phyloP scores from a whole-genome alignment of 2,113 vertebrate genomes.

The Kobus ellipsiprymnus region DNA sequence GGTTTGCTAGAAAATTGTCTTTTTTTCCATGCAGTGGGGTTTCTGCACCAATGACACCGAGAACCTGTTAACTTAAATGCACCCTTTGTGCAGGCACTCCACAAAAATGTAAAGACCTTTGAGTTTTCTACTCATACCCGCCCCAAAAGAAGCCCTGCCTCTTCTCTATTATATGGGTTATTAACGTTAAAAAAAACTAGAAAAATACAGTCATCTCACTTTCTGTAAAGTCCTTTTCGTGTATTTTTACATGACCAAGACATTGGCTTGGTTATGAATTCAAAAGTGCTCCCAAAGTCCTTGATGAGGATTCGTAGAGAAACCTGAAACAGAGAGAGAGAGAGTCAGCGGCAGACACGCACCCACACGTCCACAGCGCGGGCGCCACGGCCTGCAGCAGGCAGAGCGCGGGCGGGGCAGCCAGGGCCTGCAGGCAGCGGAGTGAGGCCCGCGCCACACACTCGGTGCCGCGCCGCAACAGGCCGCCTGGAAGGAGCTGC shows the following conservation, averaged over 20 bases:
- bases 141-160: background rate
- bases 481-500: no score
- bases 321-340: conserved; percentile 78
- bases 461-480: rapidly evolving
- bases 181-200: background rate
- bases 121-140: background rate
- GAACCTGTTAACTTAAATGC: background rate
- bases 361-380: no score
- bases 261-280: conserved; percentile 52
- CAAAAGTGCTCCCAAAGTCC: conserved; percentile 85
- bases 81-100: background rate
- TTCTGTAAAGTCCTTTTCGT: background rate
- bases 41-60: background rate
- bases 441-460: no score
- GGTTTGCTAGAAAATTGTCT: background rate
- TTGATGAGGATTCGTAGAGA: conserved; percentile 86
- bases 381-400: no score
- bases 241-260: background rate
- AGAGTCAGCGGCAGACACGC: background rate
- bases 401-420: no score
- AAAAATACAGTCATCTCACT: background rate
- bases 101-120: background rate
- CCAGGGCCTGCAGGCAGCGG: no score
- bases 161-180: background rate
- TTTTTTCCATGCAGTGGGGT: background rate